Evolutionary conservation across 1,140 invertebrate genomes (phyloP).

Genomic region (Cylas formicarius): DNA sequence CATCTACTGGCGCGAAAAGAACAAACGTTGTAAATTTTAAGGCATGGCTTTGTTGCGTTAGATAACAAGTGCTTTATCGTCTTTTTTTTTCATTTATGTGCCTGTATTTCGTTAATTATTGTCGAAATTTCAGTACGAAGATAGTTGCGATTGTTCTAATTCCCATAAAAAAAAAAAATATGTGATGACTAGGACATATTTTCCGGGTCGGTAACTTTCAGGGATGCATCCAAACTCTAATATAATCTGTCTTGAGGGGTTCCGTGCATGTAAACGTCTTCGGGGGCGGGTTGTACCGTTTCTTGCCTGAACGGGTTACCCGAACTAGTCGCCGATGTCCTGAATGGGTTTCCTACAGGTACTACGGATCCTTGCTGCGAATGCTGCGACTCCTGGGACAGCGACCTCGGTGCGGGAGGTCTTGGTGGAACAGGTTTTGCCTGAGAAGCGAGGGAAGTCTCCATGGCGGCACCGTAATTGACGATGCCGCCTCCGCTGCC

Average conservation of each 20-base stretch:
- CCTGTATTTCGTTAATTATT: neutral
- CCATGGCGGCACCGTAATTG: slow-evolving; percentile 40
- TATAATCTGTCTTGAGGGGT: slow-evolving; percentile 51
- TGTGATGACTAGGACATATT: slow-evolving; percentile 1
- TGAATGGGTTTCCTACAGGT: slow-evolving; percentile 52
- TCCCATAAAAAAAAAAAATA: neutral
- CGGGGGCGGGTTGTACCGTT: slow-evolving; percentile 52
- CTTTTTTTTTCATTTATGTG: neutral
- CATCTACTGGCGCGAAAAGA: too few relatives aligned
- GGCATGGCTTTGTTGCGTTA: neutral
- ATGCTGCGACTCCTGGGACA: slow-evolving; percentile 25
- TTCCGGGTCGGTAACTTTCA: slow-evolving; percentile 1
- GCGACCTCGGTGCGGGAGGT: slow-evolving; percentile 27
- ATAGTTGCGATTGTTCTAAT: neutral
- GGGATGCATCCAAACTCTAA: too few relatives aligned
- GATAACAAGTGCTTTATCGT: neutral
- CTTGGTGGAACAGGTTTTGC: slow-evolving; percentile 16
- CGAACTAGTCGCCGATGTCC: slow-evolving; percentile 28
- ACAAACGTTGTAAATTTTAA: too few relatives aligned
- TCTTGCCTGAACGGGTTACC: slow-evolving; percentile 46
- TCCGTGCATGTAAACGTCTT: slow-evolving; percentile 48
- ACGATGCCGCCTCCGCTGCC: slow-evolving; percentile 24
- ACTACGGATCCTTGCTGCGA: slow-evolving; percentile 44
- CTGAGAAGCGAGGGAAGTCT: slow-evolving; percentile 32
- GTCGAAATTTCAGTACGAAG: slow-evolving; percentile 3